phyloP scores from a whole-genome alignment of 2,797 vertebrate species.

The Lepus townsendii region DNA sequence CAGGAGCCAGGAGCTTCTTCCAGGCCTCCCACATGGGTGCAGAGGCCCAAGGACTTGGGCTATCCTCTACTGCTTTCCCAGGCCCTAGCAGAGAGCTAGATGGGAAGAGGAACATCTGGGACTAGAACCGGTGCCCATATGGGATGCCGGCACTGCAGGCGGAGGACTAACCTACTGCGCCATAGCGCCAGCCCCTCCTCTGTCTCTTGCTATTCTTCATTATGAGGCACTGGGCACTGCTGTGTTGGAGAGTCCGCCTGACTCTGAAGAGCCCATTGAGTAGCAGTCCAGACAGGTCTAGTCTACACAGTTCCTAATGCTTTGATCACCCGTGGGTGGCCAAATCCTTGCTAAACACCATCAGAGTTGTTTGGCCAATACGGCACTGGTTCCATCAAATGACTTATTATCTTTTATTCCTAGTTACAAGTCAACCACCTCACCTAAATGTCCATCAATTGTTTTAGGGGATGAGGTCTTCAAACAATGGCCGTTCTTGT shows the following conservation, averaged over 20 bases:
- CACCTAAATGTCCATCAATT: background rate
- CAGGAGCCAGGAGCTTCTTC: too few species aligned
- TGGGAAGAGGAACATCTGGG: too few species aligned
- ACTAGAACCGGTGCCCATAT: too few species aligned
- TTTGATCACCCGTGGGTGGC: background rate
- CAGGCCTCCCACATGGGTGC: too few species aligned
- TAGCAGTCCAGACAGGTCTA: background rate
- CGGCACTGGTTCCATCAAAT: background rate
- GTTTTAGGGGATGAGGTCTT: background rate
- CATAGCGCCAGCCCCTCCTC: too few species aligned
- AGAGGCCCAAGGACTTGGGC: too few species aligned
- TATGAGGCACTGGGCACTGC: background rate
- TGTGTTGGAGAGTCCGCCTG: too few species aligned
- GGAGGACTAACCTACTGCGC: too few species aligned
- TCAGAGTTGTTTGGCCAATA: background rate
- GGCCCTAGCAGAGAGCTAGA: too few species aligned
- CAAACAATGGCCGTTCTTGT: background rate
- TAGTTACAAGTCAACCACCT: background rate
- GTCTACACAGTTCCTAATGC: background rate
- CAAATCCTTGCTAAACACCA: background rate
- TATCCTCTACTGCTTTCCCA: too few species aligned
- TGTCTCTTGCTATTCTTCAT: background rate
- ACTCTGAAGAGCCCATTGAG: background rate
- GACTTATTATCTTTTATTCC: background rate
- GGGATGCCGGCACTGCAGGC: too few species aligned